Percentiles rank a stretch among this genome's conserved stretches.
These are phyloP conservation scores for Alligator mississippiensis DNA, from an alignment of 2,113 vertebrate genomes.

Conservation along the genomic window DNA sequence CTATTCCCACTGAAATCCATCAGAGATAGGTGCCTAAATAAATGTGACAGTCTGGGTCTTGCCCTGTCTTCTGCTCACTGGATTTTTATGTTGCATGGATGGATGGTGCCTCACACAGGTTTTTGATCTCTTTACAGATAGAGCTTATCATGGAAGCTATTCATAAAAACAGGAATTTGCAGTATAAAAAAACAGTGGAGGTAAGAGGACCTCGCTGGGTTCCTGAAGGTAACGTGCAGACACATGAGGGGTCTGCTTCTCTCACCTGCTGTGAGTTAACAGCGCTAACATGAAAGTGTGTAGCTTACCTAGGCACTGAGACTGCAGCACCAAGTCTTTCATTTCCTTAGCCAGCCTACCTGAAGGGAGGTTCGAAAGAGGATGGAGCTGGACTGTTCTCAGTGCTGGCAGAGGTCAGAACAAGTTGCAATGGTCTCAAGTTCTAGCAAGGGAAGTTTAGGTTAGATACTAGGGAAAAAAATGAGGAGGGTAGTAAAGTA, in stretches of 20 bases:
- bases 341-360: not conserved
- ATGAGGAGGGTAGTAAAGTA: no score
- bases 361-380: no score
- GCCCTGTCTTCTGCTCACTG: not conserved
- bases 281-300: accelerated
- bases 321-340: accelerated
- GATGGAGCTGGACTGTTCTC: no score
- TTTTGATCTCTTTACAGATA: conserved; percentile 79
- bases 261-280: accelerated
- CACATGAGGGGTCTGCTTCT: not conserved
- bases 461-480: no score
- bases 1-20: no score
- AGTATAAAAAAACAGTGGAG: conserved; percentile 96
- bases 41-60: accelerated
- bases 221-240: not conserved
- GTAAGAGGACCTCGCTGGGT: conserved; percentile 75
- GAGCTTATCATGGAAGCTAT: conserved; percentile 90
- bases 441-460: no score
- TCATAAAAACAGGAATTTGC: conserved; percentile 90
- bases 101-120: not conserved
- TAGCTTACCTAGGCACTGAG: accelerated
- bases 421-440: no score
- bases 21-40: not conserved
- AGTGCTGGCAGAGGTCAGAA: no score
- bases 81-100: not conserved